Percentiles rank a stretch among this genome's conserved stretches.
Evolutionary conservation across 1,140 invertebrate genomes (phyloP).

Genomic region (Drosophila gunungcola): DNA sequence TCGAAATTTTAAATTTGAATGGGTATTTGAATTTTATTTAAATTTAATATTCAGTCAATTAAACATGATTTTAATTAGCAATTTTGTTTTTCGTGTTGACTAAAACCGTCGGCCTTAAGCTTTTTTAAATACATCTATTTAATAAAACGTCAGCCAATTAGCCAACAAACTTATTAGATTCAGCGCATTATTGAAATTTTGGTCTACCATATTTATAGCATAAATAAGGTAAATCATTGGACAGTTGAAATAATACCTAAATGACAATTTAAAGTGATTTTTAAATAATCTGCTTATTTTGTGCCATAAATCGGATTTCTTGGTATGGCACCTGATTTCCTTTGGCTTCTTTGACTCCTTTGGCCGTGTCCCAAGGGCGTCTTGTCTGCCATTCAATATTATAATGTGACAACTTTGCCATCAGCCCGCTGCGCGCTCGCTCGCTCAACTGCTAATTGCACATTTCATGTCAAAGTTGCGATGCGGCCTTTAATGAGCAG

Average conservation of each 20-base stretch:
- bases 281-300: neutral
- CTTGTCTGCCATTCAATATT: slow-evolving; percentile 73
- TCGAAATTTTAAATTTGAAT: too few relatives aligned
- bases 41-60: too few relatives aligned
- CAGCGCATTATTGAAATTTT: neutral
- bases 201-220: neutral
- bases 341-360: slow-evolving; percentile 2
- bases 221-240: neutral
- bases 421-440: neutral
- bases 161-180: neutral
- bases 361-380: slow-evolving; percentile 6
- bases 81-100: neutral
- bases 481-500: slow-evolving; percentile 66
- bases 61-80: too few relatives aligned
- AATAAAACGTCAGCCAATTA: neutral
- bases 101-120: neutral
- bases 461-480: slow-evolving; percentile 71
- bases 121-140: neutral
- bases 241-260: slow-evolving; percentile 1
- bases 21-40: too few relatives aligned
- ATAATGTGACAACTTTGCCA: slow-evolving; percentile 71
- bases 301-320: neutral
- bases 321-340: neutral
- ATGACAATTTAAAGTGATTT: slow-evolving; percentile 12
- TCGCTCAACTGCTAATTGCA: slow-evolving; percentile 69